phyloP scores from a whole-genome alignment of 2,888 invertebrate species.

The Scelioninae gen. 2 region DNA sequence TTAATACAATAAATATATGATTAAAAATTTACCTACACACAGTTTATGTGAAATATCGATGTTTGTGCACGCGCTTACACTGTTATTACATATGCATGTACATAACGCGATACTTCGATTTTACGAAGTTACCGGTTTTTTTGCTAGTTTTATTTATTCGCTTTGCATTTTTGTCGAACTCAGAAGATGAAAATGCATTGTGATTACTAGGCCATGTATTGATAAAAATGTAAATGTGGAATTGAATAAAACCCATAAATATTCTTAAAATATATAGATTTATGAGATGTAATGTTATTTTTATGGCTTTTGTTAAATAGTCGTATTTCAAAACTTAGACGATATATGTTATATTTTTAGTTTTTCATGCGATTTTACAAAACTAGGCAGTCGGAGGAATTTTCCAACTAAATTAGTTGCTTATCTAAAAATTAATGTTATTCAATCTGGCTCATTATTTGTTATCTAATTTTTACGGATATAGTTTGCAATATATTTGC shows the following conservation, averaged over 20 bases:
- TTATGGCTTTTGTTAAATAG: not conserved
- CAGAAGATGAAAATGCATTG: not conserved
- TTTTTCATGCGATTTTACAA: constrained; percentile 14
- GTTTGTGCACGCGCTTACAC: constrained; percentile 23
- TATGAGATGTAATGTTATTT: constrained; percentile 15
- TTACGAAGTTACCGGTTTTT: constrained; percentile 51
- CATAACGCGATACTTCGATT: constrained; percentile 51
- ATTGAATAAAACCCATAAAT: constrained; percentile 22
- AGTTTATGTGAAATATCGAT: constrained; percentile 34
- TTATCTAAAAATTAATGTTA: no score
- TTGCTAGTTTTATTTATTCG: constrained; percentile 46
- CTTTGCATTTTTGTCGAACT: constrained; percentile 18
- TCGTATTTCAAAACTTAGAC: not conserved
- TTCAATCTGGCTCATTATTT: no score
- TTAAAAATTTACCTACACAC: constrained; percentile 28
- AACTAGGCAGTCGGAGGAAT: constrained; percentile 18
- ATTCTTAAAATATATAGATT: no score
- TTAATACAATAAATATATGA: constrained; percentile 32
- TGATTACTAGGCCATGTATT: constrained; percentile 10
- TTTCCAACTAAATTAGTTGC: constrained; percentile 14
- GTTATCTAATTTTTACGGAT: no score
- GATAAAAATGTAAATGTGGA: constrained; percentile 10
- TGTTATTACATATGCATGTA: constrained; percentile 38
- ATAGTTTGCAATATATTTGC: no score
- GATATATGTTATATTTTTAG: not conserved